Evolutionary conservation across 2,113 vertebrate species (phyloP), one percentile per base, ranked within the genome.

Genomic region (human (Homo sapiens)): DNA sequence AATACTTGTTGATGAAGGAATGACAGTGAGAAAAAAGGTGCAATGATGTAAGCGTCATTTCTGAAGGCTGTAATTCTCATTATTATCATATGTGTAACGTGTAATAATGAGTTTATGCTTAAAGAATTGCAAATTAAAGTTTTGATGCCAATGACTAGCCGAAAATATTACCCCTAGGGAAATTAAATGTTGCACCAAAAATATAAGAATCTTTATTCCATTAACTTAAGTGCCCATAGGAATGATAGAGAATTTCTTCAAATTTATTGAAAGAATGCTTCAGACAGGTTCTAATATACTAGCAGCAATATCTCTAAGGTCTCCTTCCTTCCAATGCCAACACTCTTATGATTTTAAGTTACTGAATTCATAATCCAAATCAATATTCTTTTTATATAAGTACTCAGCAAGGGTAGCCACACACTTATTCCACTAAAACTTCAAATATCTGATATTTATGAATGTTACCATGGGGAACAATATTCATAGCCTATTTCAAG

Each of bases 341-440:
- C 4, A 96, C 8, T 40, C 14, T 89, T 76, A 89, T 70, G 35
- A 93, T 93, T 94, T 96, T 98, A 92, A 96, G 76, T 96, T 97
- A 96, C 48, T 92, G 87, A 90, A 96, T 72, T 97, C 61, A 97
- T 93, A 96, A 96, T 79, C 43, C 10, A 93, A 95, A 84, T 97
- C 90, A 96, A 93, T 97, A 96, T 91, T 92, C 20, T 90, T 97
- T 94, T 95, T 50, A 94, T 93, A 85, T 40, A 96, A 93, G 55
- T 80, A 12, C 50, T 90, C 70, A 92, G 43, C 43, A n/a, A 83
- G 61, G 18, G 83, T 89, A 86, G 48, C 12, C 76, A 57, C 16
- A 85, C 9, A 82, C 27, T 94, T 94, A 93, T 93, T 96, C 38
- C 17, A 89, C 40, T 76, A 83, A 96, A 96, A 92, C 17, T 93